Evolutionary conservation across 2,113 vertebrate genomes (phyloP).

Genomic region (Archocentrus centrarchus): DNA sequence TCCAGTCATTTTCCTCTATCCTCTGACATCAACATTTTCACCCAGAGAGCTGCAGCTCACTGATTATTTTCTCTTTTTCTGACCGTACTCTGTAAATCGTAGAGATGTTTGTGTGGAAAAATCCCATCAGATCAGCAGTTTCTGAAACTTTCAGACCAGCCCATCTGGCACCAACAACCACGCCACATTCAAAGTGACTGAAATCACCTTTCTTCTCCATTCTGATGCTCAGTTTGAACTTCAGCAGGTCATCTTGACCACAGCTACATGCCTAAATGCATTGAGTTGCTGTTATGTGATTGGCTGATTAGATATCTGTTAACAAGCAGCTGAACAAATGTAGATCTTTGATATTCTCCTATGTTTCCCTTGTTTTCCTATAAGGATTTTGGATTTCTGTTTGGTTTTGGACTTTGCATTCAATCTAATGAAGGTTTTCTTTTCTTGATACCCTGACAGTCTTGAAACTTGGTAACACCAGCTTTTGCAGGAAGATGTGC

Average conservation of each 20-base stretch:
- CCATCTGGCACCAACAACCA: background rate
- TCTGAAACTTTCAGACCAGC: background rate
- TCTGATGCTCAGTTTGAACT: background rate
- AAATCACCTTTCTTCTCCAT: background rate
- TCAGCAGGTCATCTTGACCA: background rate
- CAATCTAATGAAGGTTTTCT: background rate
- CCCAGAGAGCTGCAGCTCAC: background rate
- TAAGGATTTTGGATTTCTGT: background rate
- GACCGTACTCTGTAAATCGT: background rate
- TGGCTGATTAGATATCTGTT: too few relatives aligned
- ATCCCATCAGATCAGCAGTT: too few relatives aligned
- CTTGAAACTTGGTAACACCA: background rate
- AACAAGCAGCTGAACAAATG: too few relatives aligned
- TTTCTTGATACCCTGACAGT: background rate
- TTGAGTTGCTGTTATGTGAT: too few relatives aligned
- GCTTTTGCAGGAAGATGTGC: background rate
- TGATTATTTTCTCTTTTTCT: background rate
- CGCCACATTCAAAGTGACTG: background rate
- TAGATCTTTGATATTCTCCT: too few relatives aligned
- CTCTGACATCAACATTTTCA: background rate
- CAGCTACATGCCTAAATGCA: too few relatives aligned
- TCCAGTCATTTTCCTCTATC: background rate
- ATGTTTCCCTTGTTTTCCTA: too few relatives aligned
- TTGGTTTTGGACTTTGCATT: background rate
- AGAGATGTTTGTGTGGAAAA: too few relatives aligned